Evolutionary conservation across 2,113 vertebrate species (phyloP), one percentile per base, ranked within the genome.

Genomic region (Symphodus melops): DNA sequence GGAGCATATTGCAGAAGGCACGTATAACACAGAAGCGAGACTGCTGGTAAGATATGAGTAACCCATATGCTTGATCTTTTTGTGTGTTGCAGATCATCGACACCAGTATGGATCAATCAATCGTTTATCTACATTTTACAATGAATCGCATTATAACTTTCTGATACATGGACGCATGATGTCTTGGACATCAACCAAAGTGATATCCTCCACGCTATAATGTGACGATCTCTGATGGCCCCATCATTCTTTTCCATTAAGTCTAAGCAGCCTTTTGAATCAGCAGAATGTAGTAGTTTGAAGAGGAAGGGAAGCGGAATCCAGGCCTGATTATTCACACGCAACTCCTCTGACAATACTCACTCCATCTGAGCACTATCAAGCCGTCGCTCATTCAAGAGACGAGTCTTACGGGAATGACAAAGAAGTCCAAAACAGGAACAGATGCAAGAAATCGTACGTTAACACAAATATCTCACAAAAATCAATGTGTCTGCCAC

Each of bases 291-390:
- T 53, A 71, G 28, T 28, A 28, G 28, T 79, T 72, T 78, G 80
- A 81, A 80, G 86, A 77, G 66, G 41, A 61, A 77, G 86, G 88
- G 82, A 81, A 81, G 78, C 60, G 7, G 37, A 85, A 86, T 86
- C 88, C 81, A 68, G 80, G 82, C 80, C 80, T 91, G 89, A 92
- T 91, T 91, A 92, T 86, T 91, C 85, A 87, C 86, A 89, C 74
- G 85, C 72, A 46, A 84, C 86, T 84, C 86, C 86, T 88, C 73
- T 73, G 81, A 82, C 83, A 84, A 84, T 79, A 76, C 82, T 82
- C 83, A 73, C 76, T 84, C 82, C 86, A 83, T 91, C 85, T 87
- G 88, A 92, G 86, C 82, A 82, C 85, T 81, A 86, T 88, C 66
- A 44, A 86, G 78, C 60, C 78, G 17, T 75, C 85, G 55, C 87